Percentiles rank a stretch among this genome's conserved stretches.
phyloP scores from a whole-genome alignment of 1,140 invertebrate species.

The Ladona fulva region DNA sequence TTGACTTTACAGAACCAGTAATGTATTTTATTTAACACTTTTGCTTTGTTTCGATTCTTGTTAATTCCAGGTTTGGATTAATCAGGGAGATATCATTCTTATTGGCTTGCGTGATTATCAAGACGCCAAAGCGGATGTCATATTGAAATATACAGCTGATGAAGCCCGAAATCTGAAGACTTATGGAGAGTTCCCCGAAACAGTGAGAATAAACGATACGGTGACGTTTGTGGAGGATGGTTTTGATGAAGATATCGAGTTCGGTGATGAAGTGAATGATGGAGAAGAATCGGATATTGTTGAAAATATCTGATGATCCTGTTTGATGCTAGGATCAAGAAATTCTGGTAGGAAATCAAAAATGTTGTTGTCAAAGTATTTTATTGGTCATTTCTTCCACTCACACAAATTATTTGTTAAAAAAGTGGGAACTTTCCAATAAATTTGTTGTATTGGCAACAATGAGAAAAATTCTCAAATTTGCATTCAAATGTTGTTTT shows the following conservation, averaged over 20 bases:
- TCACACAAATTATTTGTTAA: background rate
- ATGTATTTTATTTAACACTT: background rate
- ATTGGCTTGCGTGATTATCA: conserved; percentile 96
- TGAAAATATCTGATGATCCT: conserved; percentile 40
- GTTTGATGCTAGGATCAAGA: background rate
- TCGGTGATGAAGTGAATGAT: conserved; percentile 83
- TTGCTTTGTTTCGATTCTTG: no score
- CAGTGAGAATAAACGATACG: conserved; percentile 88
- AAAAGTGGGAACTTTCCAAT: background rate
- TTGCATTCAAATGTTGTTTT: background rate
- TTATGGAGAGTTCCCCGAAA: conserved; percentile 98
- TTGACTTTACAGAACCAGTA: background rate
- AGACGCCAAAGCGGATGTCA: conserved; percentile 99
- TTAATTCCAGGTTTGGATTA: conserved; percentile 79
- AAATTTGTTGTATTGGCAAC: background rate
- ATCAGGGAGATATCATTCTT: conserved; percentile 95
- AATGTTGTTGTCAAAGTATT: background rate
- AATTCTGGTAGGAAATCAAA: background rate
- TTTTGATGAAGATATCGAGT: conserved; percentile 90
- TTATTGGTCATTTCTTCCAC: background rate
- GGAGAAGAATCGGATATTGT: conserved; percentile 77
- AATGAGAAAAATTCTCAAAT: background rate
- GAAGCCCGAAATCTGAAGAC: conserved; percentile 98
- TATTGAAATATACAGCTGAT: conserved; percentile 97
- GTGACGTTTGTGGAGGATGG: conserved; percentile 90